Evolutionary conservation across 2,797 vertebrate species (phyloP), one percentile per base, ranked within the genome.

Genomic region (Xenops minutus): DNA sequence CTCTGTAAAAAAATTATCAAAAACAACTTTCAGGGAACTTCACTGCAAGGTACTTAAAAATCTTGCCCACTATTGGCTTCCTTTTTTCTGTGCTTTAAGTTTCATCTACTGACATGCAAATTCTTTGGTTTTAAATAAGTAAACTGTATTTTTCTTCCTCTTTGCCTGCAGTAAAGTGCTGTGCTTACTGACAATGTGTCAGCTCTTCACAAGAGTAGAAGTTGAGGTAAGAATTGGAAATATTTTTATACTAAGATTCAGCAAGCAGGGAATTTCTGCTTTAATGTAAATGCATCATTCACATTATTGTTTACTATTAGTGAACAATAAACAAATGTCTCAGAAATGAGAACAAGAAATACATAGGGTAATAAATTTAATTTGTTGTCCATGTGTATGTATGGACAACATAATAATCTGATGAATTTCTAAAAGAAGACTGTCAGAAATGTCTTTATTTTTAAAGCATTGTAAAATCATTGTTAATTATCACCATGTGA

Each of bases 181-280:
- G 10, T 98, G 99, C 24, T 44, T 99, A 26, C 98, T 99, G 61
- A 99, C 99, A 0, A 91, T 99, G 77, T 98, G 98, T 96, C 99
- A 99, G 97, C 96, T 98, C 32, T 99, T 98, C 97, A 99, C 99
- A 41, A 99, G 98, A n/a, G 98, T 99, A 29, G 99, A 99, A 97
- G 98, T 99, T 44, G 99, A 99, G 99, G 99, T 99, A 98, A 98
- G 97, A 85, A 56, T 44, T 32, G 36, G 16, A 82, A 90, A 58
- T 84, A 36, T 3, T 48, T 74, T 66, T 73, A 3, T 62, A 27
- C n/a, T 74, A 32, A 74, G 32, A 48, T 89, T 49, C 37, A 87
- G 30, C 75, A 85, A 30, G 39, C 11, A 54, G 20, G 27, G 43
- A 64, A 43, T 68, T 76, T 56, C 19, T 79, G 30, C 19, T 79